Evolutionary conservation across 2,888 invertebrate genomes (phyloP).

Genomic region (Acleris holmiana): DNA sequence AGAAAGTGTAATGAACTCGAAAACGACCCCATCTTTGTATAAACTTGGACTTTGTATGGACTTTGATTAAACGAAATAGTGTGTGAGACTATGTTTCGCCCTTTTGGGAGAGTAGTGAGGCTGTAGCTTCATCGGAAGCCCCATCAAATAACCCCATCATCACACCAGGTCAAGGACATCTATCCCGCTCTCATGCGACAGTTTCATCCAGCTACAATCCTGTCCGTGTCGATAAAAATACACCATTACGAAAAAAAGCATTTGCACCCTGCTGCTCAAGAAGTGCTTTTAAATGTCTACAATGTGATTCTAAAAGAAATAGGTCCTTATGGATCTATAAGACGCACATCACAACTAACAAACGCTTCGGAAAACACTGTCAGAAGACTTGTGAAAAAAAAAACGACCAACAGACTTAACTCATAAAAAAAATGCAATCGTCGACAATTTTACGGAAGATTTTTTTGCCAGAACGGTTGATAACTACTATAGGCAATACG

Average conservation of each 20-base stretch:
- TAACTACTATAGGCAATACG: background rate
- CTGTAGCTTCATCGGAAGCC: no score
- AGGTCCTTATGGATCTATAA: background rate
- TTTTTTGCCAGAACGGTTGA: background rate
- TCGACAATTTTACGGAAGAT: background rate
- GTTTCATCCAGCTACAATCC: no score
- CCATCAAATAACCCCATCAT: no score
- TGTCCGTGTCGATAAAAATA: no score
- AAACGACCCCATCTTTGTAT: no score
- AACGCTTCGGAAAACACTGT: background rate
- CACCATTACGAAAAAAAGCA: background rate
- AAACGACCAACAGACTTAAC: background rate
- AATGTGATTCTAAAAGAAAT: background rate
- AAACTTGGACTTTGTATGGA: no score
- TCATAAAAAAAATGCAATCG: background rate
- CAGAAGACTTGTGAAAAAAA: background rate
- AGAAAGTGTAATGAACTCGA: no score
- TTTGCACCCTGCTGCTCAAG: constrained; percentile 5
- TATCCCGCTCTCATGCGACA: no score
- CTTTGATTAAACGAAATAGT: no score
- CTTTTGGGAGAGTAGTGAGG: no score
- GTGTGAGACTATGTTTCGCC: no score
- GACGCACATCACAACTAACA: background rate
- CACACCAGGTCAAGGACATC: no score
- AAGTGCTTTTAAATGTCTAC: constrained; percentile 3